phyloP scores from a whole-genome alignment of 2,888 invertebrate species.

The Congeria kusceri region DNA sequence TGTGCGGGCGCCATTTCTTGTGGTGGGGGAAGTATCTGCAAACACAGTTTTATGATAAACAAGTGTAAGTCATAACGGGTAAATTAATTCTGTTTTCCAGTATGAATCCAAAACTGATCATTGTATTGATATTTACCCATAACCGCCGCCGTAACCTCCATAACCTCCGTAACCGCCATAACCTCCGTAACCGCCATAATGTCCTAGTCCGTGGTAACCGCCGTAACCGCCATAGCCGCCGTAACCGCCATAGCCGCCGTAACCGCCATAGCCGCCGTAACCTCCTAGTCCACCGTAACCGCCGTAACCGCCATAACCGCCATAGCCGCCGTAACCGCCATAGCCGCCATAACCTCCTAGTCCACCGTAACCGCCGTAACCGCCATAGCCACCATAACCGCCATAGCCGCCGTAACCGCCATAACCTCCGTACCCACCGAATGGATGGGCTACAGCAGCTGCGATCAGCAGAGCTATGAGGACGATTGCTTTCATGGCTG shows the following conservation, averaged over 20 bases:
- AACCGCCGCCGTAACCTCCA: not conserved
- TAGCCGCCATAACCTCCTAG: slow-evolving; percentile 6
- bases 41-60: too few relatives aligned
- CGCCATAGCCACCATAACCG: not conserved
- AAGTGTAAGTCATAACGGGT: too few relatives aligned
- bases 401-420: not conserved
- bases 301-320: not conserved
- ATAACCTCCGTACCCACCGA: not conserved
- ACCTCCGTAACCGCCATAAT: not conserved
- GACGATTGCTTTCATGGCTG: too few relatives aligned
- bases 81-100: too few relatives aligned
- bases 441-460: too few relatives aligned
- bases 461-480: too few relatives aligned
- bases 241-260: not conserved
- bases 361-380: slow-evolving; percentile 1
- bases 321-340: not conserved
- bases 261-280: too few relatives aligned
- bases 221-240: not conserved
- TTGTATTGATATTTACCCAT: not conserved
- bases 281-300: not conserved
- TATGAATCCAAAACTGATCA: too few relatives aligned
- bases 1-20: too few relatives aligned
- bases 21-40: too few relatives aligned
- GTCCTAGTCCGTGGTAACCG: not conserved
- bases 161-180: not conserved